phyloP scores from a whole-genome alignment of 2,888 invertebrate genomes.

The Torymus texanus region DNA sequence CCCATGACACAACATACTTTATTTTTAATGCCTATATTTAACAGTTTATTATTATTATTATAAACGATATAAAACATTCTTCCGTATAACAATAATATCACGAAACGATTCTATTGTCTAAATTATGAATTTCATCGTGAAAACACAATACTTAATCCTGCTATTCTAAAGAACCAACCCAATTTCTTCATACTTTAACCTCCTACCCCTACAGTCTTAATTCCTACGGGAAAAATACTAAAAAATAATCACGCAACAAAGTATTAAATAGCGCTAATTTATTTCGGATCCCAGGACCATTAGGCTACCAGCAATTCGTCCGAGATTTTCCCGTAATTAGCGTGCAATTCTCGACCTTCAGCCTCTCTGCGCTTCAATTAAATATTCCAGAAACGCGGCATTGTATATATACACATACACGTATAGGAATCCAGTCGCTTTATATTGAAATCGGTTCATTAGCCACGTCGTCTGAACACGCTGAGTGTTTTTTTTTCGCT shows the following conservation, averaged over 20 bases:
- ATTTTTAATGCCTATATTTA: no score
- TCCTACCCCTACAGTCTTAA: no score
- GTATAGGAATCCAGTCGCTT: constrained; percentile 29
- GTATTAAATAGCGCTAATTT: constrained; percentile 39
- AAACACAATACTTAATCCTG: no score
- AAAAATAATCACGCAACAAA: background rate
- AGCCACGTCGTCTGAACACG: constrained; percentile 41
- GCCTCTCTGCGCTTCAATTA: constrained; percentile 57
- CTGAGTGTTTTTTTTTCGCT: constrained; percentile 32
- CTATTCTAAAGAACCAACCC: no score
- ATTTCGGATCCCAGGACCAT: constrained; percentile 18
- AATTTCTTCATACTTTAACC: no score
- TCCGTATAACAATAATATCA: no score
- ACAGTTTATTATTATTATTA: no score
- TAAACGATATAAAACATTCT: no score
- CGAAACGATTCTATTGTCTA: no score
- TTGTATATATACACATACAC: background rate
- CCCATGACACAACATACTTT: no score
- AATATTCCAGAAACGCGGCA: constrained; percentile 63
- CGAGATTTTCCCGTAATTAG: constrained; percentile 49
- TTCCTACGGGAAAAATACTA: no score
- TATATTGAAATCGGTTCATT: constrained; percentile 69
- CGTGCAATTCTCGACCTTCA: background rate
- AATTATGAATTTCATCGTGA: no score
- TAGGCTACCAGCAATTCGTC: constrained; percentile 42